Percentiles rank a stretch among this genome's conserved stretches.
phyloP scores from a whole-genome alignment of 2,113 vertebrate genomes.

The Oxyruncus cristatus region DNA sequence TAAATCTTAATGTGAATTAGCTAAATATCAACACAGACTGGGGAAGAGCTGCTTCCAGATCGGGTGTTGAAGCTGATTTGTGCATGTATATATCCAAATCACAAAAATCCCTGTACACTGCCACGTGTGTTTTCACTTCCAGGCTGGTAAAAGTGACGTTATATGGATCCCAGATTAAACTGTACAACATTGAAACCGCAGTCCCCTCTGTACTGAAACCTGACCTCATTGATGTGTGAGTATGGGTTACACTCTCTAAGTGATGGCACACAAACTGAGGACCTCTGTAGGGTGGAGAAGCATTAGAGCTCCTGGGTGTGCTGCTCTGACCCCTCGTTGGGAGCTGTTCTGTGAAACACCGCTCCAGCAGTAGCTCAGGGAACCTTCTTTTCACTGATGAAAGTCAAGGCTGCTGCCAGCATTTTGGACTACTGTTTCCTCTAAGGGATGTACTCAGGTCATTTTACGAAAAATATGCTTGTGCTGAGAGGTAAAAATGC shows the following conservation, averaged over 20 bases:
- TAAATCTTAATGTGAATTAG: not conserved
- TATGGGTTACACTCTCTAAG: not conserved
- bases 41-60: not conserved
- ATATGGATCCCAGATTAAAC: slow-evolving; percentile 92
- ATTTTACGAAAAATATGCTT: not conserved
- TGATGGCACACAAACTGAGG: fast-evolving
- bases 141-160: slow-evolving; percentile 95
- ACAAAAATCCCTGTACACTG: not conserved
- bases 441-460: not conserved
- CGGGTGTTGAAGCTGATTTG: not conserved
- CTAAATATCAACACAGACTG: not conserved
- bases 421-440: not conserved
- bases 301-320: fast-evolving
- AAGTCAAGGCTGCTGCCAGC: not conserved
- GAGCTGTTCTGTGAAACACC: not conserved
- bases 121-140: not conserved
- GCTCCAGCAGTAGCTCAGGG: not conserved
- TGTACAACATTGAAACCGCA: slow-evolving; percentile 96
- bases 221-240: slow-evolving; percentile 98
- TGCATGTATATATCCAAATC: not conserved
- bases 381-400: not conserved
- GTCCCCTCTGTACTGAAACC: slow-evolving; percentile 96
- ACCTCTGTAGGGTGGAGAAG: fast-evolving
- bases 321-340: not conserved
- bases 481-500: not conserved